Conservation (phyloP, 2,113 vertebrate genomes). For the Psettodes erumei region DNA sequence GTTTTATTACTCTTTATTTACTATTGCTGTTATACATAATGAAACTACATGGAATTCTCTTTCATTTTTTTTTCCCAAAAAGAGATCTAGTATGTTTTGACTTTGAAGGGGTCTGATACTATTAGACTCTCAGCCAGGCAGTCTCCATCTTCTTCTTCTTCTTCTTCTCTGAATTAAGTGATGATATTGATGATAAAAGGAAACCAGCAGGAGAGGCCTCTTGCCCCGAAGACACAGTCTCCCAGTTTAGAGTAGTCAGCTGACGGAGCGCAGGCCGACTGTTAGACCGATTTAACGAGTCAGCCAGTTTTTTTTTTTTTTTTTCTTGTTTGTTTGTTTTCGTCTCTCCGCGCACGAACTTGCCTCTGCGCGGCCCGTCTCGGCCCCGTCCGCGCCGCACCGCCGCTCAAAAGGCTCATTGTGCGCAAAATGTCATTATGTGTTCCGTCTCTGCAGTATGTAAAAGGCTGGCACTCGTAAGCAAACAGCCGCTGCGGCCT, state of each 20-base stretch:
- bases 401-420: slow-evolving; percentile 69
- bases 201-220: slow-evolving; percentile 3
- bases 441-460: slow-evolving; percentile 53
- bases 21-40: neutral
- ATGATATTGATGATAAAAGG: slow-evolving; percentile 38
- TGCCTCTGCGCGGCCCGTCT: slow-evolving; percentile 29
- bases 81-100: neutral
- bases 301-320: slow-evolving; percentile 34
- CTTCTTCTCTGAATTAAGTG: slow-evolving; percentile 20
- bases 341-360: slow-evolving; percentile 29
- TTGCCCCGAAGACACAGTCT: slow-evolving; percentile 46
- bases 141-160: slow-evolving; percentile 6
- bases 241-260: slow-evolving; percentile 67
- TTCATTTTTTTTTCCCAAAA: too few species aligned
- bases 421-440: slow-evolving; percentile 73
- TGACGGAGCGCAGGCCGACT: slow-evolving; percentile 70
- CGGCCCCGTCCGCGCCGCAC: slow-evolving; percentile 18
- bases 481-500: slow-evolving; percentile 65
- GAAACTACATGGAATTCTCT: too few species aligned
- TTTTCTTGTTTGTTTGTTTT: neutral
- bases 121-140: neutral
- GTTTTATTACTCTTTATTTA: slow-evolving; percentile 1
- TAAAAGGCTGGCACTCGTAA: slow-evolving; percentile 63
- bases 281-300: slow-evolving; percentile 70
- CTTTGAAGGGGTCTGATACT: neutral